phyloP scores from a whole-genome alignment of 2,113 vertebrate genomes.

The Acinonyx jubatus region DNA sequence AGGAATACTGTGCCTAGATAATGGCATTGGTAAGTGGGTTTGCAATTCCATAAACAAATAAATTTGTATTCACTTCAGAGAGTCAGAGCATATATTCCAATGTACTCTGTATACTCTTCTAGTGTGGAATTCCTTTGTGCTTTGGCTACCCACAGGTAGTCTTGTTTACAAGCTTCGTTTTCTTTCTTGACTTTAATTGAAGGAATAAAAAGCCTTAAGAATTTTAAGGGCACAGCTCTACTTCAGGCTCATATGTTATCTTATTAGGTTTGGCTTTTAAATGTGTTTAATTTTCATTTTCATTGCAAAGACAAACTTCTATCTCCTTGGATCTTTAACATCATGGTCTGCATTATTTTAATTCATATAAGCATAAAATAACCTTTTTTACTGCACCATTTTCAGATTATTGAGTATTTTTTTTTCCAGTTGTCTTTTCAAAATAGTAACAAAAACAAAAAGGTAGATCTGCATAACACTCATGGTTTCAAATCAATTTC shows the following conservation, averaged over 20 bases:
- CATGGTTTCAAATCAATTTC: slow-evolving; percentile 44
- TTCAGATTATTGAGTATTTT: slow-evolving; percentile 44
- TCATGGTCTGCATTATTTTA: slow-evolving; percentile 50
- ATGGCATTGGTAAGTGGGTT: not conserved
- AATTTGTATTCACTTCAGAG: not conserved
- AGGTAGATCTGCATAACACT: slow-evolving; percentile 56
- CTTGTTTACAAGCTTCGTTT: slow-evolving; percentile 38
- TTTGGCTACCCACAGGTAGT: not conserved
- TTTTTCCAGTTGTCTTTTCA: slow-evolving; percentile 44
- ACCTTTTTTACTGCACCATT: slow-evolving; percentile 17
- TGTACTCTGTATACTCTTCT: not conserved
- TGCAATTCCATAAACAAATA: not conserved
- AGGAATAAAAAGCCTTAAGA: slow-evolving; percentile 32
- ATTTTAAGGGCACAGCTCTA: slow-evolving; percentile 33
- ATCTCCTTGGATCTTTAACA: slow-evolving; percentile 60
- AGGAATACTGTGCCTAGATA: not conserved
- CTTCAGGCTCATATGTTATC: slow-evolving; percentile 20
- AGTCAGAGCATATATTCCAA: not conserved
- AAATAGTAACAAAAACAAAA: slow-evolving; percentile 65
- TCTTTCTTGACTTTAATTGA: slow-evolving; percentile 37
- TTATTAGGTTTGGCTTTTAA: slow-evolving; percentile 51
- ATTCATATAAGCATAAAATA: slow-evolving; percentile 34
- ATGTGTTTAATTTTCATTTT: slow-evolving; percentile 65
- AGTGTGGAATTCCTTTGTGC: not conserved
- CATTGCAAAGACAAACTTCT: slow-evolving; percentile 51